Conservation (phyloP, 2,888 invertebrate species). For the Orthonychiurus folsomi region DNA sequence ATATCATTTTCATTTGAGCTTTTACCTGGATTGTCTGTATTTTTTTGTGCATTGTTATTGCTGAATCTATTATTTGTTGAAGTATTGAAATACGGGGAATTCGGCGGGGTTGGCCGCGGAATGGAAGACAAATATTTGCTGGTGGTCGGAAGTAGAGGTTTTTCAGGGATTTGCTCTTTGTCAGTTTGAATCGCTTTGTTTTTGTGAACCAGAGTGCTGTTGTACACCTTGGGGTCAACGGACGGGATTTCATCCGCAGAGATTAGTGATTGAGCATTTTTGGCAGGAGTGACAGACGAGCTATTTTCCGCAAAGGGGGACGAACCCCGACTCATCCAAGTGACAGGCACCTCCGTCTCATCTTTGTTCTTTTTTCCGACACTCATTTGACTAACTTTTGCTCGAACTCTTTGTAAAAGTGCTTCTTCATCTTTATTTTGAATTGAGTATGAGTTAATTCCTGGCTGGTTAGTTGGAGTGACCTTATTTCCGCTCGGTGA, state of each 20-base stretch:
- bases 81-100: neutral
- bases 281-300: neutral
- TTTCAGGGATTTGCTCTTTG: slow-evolving; percentile 22
- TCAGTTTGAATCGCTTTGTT: slow-evolving; percentile 37
- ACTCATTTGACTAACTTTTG: slow-evolving; percentile 18
- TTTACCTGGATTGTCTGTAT: slow-evolving; percentile 15
- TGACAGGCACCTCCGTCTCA: slow-evolving; percentile 12
- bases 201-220: slow-evolving; percentile 20
- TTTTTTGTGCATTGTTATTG: slow-evolving; percentile 16
- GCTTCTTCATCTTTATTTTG: neutral
- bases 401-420: no score
- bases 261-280: slow-evolving; percentile 19
- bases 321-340: slow-evolving; percentile 35
- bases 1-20: slow-evolving; percentile 19
- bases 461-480: neutral
- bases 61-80: slow-evolving; percentile 4
- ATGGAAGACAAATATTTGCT: slow-evolving; percentile 28
- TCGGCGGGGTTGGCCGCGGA: slow-evolving; percentile 29
- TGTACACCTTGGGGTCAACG: slow-evolving; percentile 23
- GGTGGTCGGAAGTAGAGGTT: neutral
- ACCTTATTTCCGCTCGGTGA: neutral
- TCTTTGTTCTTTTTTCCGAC: no score
- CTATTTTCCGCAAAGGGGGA: slow-evolving; percentile 17
- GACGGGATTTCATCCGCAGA: slow-evolving; percentile 26
- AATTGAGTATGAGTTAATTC: neutral